Conservation (phyloP, 2,888 invertebrate genomes). For the Apotomis turbidana region DNA sequence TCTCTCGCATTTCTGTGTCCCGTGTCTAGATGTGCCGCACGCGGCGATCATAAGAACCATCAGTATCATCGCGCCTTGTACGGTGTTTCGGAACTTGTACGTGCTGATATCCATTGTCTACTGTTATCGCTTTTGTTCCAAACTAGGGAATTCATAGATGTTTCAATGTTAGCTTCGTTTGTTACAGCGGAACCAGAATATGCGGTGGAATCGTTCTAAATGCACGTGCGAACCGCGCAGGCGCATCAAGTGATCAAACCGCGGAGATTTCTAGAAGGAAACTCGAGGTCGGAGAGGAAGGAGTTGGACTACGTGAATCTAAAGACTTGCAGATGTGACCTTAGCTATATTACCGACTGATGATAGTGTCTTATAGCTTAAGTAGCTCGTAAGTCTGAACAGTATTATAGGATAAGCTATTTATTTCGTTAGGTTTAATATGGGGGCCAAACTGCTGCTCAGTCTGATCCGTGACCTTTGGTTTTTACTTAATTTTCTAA, state of each 20-base stretch:
- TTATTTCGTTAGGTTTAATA: slow-evolving; percentile 60
- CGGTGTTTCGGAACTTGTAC: slow-evolving; percentile 45
- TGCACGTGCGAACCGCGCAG: slow-evolving; percentile 67
- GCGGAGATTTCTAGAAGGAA: background rate
- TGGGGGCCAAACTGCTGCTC: slow-evolving; percentile 74
- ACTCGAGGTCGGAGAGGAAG: background rate
- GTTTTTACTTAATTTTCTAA: slow-evolving; percentile 51
- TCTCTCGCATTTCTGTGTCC: slow-evolving; percentile 33
- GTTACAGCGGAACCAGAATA: slow-evolving; percentile 76
- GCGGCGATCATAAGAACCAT: slow-evolving; percentile 34
- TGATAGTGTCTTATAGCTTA: slow-evolving; percentile 60
- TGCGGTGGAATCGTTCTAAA: slow-evolving; percentile 79
- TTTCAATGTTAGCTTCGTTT: slow-evolving; percentile 58
- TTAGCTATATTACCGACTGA: slow-evolving; percentile 55
- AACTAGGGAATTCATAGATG: background rate
- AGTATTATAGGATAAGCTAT: slow-evolving; percentile 76
- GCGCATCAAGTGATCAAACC: slow-evolving; percentile 38
- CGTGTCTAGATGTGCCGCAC: slow-evolving; percentile 28
- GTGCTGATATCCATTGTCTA: slow-evolving; percentile 78
- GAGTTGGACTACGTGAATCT: slow-evolving; percentile 15
- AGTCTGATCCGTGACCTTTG: slow-evolving; percentile 64
- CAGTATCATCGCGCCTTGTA: slow-evolving; percentile 40
- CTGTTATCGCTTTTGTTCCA: slow-evolving; percentile 50
- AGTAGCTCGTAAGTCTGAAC: slow-evolving; percentile 60
- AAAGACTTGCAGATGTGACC: slow-evolving; percentile 39